Conservation (phyloP, 2,888 invertebrate genomes). For the Aphrophora alni region DNA sequence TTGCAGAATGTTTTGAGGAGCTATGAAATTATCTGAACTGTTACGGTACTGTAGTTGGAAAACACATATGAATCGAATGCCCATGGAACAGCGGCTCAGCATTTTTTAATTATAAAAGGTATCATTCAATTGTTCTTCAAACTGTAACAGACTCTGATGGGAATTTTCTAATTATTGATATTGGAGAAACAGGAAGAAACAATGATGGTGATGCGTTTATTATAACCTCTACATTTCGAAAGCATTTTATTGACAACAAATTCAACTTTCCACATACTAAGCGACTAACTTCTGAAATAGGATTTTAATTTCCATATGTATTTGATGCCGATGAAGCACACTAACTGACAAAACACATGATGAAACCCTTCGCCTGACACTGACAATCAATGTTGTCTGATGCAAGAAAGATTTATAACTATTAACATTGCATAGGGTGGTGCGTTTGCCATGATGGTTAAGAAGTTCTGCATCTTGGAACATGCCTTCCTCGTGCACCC, state of each 20-base stretch:
- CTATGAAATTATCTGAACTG: no score
- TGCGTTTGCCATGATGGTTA: slow-evolving; percentile 30
- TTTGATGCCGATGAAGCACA: slow-evolving; percentile 30
- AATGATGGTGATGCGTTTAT: no score
- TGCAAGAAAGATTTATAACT: slow-evolving; percentile 27
- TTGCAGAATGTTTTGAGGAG: no score
- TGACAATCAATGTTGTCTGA: neutral
- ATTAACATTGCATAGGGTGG: slow-evolving; percentile 25
- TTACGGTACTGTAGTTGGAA: no score
- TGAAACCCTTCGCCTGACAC: no score
- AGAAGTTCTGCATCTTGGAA: slow-evolving; percentile 7
- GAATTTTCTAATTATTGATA: no score
- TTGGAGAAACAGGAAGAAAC: no score
- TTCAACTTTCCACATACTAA: slow-evolving; percentile 18
- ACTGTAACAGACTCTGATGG: no score
- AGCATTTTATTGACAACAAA: neutral
- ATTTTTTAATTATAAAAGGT: neutral
- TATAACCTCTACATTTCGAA: neutral
- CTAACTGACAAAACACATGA: neutral
- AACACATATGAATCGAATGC: no score
- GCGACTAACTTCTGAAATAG: neutral
- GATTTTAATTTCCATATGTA: no score
- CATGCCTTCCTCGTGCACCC: slow-evolving; percentile 10
- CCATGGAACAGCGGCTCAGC: no score
- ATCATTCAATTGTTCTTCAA: no score